Evolutionary conservation across 2,113 vertebrate genomes (phyloP).

Genomic region (Notechis scutatus): DNA sequence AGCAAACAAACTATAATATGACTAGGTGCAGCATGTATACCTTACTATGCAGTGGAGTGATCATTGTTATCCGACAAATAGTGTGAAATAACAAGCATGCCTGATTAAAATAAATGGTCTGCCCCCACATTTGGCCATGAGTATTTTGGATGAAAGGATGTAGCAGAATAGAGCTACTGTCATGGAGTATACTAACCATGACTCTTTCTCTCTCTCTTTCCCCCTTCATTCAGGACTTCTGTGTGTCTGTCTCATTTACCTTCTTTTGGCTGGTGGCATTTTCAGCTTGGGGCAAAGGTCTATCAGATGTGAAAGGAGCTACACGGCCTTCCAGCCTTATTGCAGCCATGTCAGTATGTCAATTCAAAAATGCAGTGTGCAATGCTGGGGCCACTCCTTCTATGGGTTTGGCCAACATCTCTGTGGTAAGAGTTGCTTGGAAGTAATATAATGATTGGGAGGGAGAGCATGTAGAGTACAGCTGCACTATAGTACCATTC

Average conservation of each 20-base stretch:
- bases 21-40: neutral
- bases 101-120: neutral
- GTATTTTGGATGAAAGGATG: neutral
- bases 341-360: slow-evolving; percentile 62
- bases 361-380: slow-evolving; percentile 46
- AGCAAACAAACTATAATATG: neutral
- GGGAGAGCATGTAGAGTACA: neutral
- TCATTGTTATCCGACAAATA: neutral
- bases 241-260: slow-evolving; percentile 80
- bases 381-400: slow-evolving; percentile 68
- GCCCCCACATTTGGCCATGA: neutral
- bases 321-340: slow-evolving; percentile 74
- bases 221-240: slow-evolving; percentile 77
- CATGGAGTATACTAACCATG: neutral
- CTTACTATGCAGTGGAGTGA: neutral
- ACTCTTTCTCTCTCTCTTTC: neutral
- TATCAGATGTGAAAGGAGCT: slow-evolving; percentile 81
- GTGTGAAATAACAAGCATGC: neutral
- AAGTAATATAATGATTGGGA: neutral
- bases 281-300: slow-evolving; percentile 91
- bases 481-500: neutral
- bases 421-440: slow-evolving; percentile 80
- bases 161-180: neutral
- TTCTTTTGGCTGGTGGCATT: slow-evolving; percentile 91
- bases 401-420: slow-evolving; percentile 88